Percentiles rank a stretch among this genome's conserved stretches.
Conservation (phyloP, 30 jellyfish, hydroid and myxozoan genomes). For the Chironex yamaguchii region DNA sequence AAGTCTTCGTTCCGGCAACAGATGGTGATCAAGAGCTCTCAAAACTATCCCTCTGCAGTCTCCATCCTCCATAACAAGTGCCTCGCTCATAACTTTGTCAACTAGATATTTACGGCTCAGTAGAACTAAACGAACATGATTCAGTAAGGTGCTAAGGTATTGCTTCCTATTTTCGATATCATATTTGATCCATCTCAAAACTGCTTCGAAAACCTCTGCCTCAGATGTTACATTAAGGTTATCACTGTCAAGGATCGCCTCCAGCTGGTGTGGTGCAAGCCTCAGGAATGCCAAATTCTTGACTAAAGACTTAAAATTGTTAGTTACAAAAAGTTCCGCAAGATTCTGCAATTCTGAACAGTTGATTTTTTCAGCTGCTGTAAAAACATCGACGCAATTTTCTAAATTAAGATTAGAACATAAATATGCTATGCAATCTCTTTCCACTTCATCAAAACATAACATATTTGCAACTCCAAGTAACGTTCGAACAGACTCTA, state of each 20-base stretch:
- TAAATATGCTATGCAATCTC: constrained; percentile 62
- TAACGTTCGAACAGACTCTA: constrained; percentile 30
- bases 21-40: constrained; percentile 64
- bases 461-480: constrained; percentile 85
- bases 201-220: constrained; percentile 86
- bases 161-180: constrained; percentile 35
- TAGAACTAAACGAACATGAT: constrained; percentile 68
- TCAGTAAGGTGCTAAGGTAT: constrained; percentile 37
- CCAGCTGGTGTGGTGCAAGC: constrained; percentile 65
- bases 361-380: constrained; percentile 75
- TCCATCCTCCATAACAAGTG: constrained; percentile 72
- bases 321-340: constrained; percentile 52
- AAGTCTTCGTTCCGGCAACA: constrained; percentile 78
- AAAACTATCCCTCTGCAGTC: constrained; percentile 70
- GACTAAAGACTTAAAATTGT: constrained; percentile 62
- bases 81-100: constrained; percentile 75
- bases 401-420: constrained; percentile 51
- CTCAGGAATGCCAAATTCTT: constrained; percentile 34
- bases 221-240: constrained; percentile 77
- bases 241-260: constrained; percentile 57
- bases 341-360: constrained; percentile 60
- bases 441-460: constrained; percentile 77
- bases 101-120: constrained; percentile 81
- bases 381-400: constrained; percentile 78
- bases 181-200: constrained; percentile 69